Evolutionary conservation across 2,888 invertebrate genomes (phyloP).

Genomic region (Loripinus fragilis): DNA sequence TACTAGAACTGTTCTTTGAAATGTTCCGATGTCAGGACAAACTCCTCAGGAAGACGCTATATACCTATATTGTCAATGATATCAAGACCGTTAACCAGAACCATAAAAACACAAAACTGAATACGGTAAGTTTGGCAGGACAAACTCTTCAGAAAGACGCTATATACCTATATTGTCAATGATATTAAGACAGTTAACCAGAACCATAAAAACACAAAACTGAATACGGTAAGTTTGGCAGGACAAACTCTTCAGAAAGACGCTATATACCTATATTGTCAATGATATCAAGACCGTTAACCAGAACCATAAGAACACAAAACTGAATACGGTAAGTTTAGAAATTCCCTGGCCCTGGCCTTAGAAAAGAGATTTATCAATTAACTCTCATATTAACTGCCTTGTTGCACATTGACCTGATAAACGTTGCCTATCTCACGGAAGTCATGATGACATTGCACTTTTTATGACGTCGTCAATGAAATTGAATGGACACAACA

Average conservation of each 20-base stretch:
- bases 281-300: constrained; percentile 98
- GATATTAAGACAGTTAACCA: constrained; percentile 98
- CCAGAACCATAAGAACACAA: constrained; percentile 95
- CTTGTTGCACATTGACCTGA: too few species aligned
- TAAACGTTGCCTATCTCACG: too few species aligned
- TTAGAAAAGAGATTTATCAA: too few species aligned
- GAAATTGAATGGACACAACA: too few species aligned
- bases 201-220: constrained; percentile 95
- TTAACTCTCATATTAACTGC: too few species aligned
- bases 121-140: constrained; percentile 87
- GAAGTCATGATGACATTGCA: too few species aligned
- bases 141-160: constrained; percentile 92
- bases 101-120: constrained; percentile 95
- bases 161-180: constrained; percentile 95
- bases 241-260: constrained; percentile 94
- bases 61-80: constrained; percentile 96
- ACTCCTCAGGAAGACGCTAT: constrained; percentile 92
- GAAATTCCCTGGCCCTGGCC: too few species aligned
- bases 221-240: constrained; percentile 87
- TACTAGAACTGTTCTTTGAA: constrained; percentile 95
- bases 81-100: constrained; percentile 97
- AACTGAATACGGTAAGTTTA: constrained; percentile 88
- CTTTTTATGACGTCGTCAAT: too few species aligned
- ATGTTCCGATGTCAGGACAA: constrained; percentile 96
- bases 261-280: constrained; percentile 95